Evolutionary conservation across 2,888 invertebrate genomes (phyloP).

Genomic region (Microchrysa polita): DNA sequence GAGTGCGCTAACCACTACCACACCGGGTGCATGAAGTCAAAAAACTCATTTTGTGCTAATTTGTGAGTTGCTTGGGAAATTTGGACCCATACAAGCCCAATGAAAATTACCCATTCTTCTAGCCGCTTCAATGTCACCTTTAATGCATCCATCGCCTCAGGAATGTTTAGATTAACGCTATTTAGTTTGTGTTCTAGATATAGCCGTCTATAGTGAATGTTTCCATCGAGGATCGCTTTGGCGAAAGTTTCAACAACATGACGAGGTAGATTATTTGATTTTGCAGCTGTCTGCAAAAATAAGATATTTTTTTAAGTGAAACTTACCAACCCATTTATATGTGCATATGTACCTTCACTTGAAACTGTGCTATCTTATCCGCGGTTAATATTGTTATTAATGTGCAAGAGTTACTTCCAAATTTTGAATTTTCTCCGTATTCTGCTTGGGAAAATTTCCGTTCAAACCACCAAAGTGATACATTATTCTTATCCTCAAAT

Average conservation of each 20-base stretch:
- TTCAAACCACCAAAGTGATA: conserved; percentile 68
- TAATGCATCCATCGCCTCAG: conserved; percentile 66
- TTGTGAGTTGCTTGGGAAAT: too few relatives aligned
- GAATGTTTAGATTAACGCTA: conserved; percentile 67
- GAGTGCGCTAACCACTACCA: too few relatives aligned
- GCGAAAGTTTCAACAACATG: conserved; percentile 66
- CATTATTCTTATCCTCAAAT: conserved; percentile 56
- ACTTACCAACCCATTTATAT: background rate
- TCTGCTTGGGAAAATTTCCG: conserved; percentile 69
- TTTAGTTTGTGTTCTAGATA: conserved; percentile 62
- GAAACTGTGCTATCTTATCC: conserved; percentile 60
- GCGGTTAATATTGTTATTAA: conserved; percentile 70
- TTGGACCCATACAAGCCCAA: background rate
- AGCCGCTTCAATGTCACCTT: conserved; percentile 59
- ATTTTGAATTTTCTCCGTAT: conserved; percentile 65
- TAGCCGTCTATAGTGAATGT: conserved; percentile 66
- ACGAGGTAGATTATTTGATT: conserved; percentile 53
- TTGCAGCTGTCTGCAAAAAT: conserved; percentile 32
- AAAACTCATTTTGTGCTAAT: too few relatives aligned
- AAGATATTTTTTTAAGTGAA: background rate
- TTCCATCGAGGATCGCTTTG: conserved; percentile 69
- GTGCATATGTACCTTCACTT: conserved; percentile 50
- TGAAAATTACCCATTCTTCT: conserved; percentile 61
- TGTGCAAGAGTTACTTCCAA: conserved; percentile 71
- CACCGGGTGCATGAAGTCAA: too few relatives aligned